A percentile compares a stretch with the other conserved stretches of the same genome.
phyloP scores from a whole-genome alignment of 2,113 vertebrate species.

The Paraplagusia blochii region DNA sequence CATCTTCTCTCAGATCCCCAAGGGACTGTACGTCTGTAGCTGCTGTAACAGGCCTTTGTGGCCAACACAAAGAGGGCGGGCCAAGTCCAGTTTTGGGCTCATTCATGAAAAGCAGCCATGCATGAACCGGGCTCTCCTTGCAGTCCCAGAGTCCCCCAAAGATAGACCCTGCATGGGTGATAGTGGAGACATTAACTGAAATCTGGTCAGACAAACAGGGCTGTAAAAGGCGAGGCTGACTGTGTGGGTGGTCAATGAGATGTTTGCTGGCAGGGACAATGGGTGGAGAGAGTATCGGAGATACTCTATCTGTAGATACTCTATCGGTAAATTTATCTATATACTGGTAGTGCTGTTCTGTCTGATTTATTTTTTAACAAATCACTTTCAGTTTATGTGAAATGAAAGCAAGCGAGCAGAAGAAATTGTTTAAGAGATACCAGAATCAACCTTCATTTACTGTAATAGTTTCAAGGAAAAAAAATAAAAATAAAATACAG shows the following conservation, averaged over 20 bases:
- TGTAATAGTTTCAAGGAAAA: not conserved
- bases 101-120: conserved; percentile 61
- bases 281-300: conserved; percentile 24
- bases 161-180: conserved; percentile 41
- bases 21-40: conserved; percentile 53
- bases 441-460: not conserved
- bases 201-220: conserved; percentile 25
- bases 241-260: conserved; percentile 15
- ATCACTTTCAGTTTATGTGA: too few species aligned
- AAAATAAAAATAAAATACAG: not conserved
- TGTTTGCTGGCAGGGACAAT: conserved; percentile 17
- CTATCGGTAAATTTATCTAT: too few species aligned
- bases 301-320: too few species aligned
- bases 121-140: conserved; percentile 57
- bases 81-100: conserved; percentile 56
- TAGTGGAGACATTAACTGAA: conserved; percentile 59
- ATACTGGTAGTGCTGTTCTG: too few species aligned
- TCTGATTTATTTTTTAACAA: too few species aligned
- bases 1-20: conserved; percentile 36
- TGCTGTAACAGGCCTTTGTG: conserved; percentile 69
- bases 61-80: conserved; percentile 58
- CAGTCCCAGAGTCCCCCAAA: conserved; percentile 32
- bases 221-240: conserved; percentile 12
- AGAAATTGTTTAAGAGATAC: too few species aligned
- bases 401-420: not conserved